Evolutionary conservation across 2,113 vertebrate genomes (phyloP), one percentile per base, ranked within the genome.

Genomic region (Progne subis): DNA sequence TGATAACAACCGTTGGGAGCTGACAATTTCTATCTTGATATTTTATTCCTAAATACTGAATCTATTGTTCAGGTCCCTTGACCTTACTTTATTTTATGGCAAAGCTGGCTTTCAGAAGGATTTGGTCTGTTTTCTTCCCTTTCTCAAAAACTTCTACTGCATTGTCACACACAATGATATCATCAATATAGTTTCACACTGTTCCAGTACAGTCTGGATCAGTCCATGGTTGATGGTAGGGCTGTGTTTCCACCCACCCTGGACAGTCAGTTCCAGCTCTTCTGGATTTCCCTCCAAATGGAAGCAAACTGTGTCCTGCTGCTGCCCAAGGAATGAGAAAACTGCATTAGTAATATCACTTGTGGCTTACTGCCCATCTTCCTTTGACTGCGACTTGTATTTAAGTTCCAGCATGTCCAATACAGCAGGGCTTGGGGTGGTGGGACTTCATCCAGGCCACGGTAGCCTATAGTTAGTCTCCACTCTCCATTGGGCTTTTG

Each of bases 351-450:
- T 0, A 1, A 4, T 37, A 28, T 52, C 5, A 23, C 6, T 46
- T 37, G 39, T 53, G 18, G 6, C 18, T 63, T 53, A 37, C 6
- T 63, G 47, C 39, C 63, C 1, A 1, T 13, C 32, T 60, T 59
- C 32, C 17, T 53, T 44, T 12, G 11, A 18, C 46, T 18, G 11
- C 26, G 77, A 21, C 32, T 69, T 34, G 20, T 34, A 25, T 57
- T 59, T 50, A 24, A 43, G 25, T 76, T 50, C 44, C 31, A 59
- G 44, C 34, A 21, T 19, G 43, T 67, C 13, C 31, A 31, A 16
- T 9, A 25, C 0, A 0, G 19, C 43, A 34, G 50, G 0, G 1
- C 24, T 34, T 1, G 1, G 12, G 43, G 6, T 5, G 6, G 29
- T 13, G 24, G 18, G 50, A 13, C 43, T 57, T n/a, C 19, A 29